These are phyloP conservation scores for Paracentrotus lividus DNA, from an alignment of 53 echinoderm and acorn worm genomes.

Conservation along the genomic window DNA sequence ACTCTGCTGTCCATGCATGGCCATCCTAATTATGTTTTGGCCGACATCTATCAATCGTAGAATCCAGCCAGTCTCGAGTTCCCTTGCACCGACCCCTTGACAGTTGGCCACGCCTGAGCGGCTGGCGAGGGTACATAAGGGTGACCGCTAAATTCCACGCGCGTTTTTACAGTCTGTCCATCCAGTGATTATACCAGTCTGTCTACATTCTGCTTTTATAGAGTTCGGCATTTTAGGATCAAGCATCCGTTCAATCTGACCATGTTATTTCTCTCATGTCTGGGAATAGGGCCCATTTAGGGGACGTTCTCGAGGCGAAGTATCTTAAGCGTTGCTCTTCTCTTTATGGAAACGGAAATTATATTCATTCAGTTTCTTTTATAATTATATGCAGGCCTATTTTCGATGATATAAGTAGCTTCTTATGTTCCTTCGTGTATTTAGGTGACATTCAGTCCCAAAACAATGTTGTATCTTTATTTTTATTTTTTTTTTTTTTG, in stretches of 20 bases:
- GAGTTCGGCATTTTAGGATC: neutral
- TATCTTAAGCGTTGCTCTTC: no score
- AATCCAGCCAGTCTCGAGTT: neutral
- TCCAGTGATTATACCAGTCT: no score
- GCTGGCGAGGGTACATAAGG: neutral
- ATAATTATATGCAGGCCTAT: no score
- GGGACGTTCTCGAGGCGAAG: neutral
- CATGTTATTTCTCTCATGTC: neutral
- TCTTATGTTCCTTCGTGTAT: no score
- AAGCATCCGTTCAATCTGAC: neutral
- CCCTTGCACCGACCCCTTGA: conserved; percentile 3
- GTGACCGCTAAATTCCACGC: conserved; percentile 18
- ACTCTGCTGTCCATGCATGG: neutral
- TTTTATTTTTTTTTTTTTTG: no score
- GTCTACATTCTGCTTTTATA: neutral
- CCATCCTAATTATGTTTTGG: neutral
- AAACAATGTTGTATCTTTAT: no score
- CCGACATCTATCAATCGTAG: neutral
- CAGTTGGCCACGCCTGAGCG: neutral
- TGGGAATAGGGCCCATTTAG: neutral
- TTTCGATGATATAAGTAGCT: no score
- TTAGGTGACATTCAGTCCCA: no score
- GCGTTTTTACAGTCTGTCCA: neutral
- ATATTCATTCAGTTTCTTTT: no score
- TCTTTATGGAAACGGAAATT: neutral